These are phyloP conservation scores for Drepana falcataria DNA, from an alignment of 2,888 invertebrate species.

Conservation along the genomic window DNA sequence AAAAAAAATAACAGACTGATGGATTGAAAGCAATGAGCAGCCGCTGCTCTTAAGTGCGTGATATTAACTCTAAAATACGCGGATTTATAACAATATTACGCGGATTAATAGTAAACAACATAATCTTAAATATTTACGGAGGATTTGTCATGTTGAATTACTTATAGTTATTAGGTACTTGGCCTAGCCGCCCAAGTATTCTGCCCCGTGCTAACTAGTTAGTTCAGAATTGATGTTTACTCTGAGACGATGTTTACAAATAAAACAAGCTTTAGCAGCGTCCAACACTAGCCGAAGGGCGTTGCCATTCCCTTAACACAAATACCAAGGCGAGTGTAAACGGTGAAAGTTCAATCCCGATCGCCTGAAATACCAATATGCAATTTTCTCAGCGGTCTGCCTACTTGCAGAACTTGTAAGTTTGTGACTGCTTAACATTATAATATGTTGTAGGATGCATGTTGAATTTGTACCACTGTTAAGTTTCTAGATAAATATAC, in stretches of 20 bases:
- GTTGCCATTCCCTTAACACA: constrained; percentile 57
- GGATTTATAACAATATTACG: too few species aligned
- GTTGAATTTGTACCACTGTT: neutral
- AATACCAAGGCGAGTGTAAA: constrained; percentile 63
- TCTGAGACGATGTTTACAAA: constrained; percentile 2
- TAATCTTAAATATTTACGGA: too few species aligned
- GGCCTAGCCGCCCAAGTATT: too few species aligned
- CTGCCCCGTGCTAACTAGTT: neutral
- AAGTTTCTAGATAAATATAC: too few species aligned
- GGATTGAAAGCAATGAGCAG: too few species aligned
- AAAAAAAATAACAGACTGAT: too few species aligned
- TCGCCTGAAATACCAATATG: constrained; percentile 60
- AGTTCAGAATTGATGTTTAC: neutral
- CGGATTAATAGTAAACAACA: too few species aligned
- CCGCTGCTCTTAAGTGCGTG: too few species aligned
- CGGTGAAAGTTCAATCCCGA: constrained; percentile 64
- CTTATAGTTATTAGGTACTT: too few species aligned
- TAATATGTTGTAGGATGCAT: neutral
- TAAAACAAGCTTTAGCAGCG: constrained; percentile 24
- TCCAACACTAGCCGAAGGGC: constrained; percentile 42
- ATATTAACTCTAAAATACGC: too few species aligned
- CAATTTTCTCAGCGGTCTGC: constrained; percentile 35
- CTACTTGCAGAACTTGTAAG: constrained; percentile 25
- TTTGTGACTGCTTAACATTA: constrained; percentile 8
- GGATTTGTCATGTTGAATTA: too few species aligned